Conservation (phyloP, 2,797 vertebrate species). For the Pseudotriccus pelzelni region DNA sequence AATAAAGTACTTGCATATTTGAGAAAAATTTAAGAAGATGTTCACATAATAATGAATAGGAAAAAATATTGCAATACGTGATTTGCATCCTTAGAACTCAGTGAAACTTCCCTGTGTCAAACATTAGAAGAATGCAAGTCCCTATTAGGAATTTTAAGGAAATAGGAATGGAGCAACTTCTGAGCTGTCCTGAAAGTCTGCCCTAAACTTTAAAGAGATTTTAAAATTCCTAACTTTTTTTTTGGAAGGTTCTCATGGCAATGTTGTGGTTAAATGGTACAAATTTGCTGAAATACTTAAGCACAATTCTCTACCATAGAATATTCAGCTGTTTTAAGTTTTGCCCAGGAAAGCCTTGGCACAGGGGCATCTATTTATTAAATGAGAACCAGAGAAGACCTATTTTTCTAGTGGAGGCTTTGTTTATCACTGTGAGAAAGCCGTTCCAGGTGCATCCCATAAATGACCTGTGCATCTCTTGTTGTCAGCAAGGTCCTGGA, state of each 20-base stretch:
- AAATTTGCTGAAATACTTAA: not conserved
- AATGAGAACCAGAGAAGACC: not conserved
- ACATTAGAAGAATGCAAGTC: not conserved
- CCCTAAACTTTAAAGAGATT: not conserved
- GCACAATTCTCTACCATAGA: not conserved
- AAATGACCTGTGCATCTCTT: not conserved
- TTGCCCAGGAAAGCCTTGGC: not conserved
- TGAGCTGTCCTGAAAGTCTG: not conserved
- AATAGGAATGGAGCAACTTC: not conserved
- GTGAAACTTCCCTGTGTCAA: not conserved
- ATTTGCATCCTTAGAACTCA: not conserved
- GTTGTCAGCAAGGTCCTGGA: not conserved
- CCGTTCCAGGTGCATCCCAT: not conserved
- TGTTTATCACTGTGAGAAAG: not conserved
- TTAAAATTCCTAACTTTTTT: not conserved
- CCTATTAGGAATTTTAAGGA: not conserved
- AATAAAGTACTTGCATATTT: not conserved
- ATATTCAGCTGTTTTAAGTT: not conserved
- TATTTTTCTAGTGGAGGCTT: not conserved
- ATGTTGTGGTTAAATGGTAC: not conserved
- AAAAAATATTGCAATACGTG: not conserved
- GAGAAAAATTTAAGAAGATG: not conserved
- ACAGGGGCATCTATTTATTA: not conserved
- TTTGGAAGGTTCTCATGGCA: not conserved
- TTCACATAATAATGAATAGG: not conserved